Evolutionary conservation across 2,888 invertebrate species (phyloP), one percentile per base, ranked within the genome.

Genomic region (Heliconius ismenius): DNA sequence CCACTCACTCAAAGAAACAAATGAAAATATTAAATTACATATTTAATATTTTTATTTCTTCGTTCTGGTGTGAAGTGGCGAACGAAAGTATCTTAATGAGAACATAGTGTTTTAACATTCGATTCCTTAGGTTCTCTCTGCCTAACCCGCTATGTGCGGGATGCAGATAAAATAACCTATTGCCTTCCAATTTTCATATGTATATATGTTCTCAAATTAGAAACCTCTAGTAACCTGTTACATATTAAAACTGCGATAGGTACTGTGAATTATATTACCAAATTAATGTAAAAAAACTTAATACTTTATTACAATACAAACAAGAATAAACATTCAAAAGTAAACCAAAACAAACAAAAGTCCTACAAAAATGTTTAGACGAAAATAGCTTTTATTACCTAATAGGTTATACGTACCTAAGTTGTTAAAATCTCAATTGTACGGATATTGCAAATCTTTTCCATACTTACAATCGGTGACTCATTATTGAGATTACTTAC

Each of bases 401-500:
- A 54, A 69, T 3, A 13, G 13, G 13, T 39, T 28, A 28, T 28
- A 28, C 28, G 28, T 28, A 39, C 13, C 39, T 49, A 58, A 58
- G 32, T 58, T 43, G 9, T 43, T 26, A 39, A 73, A 72, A 39
- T 67, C 60, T 70, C 28, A 70, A 74, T 67, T 73, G 28, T 62
- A 32, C 75, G 75, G 75, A 73, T 60, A 62, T 68, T 75, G 75
- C 75, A 49, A 75, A 73, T 74, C 74, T 28, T n/a, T 70, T 65
- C 65, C 49, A 54, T 73, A 75, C 67, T 78, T 77, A 73, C 76
- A 78, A 78, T 43, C 64, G 68, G 78, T 82, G 81, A 81, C 75
- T 81, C 78, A 82, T 82, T 82, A 80, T 60, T 76, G 80, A 80
- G 75, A 78, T 79, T 32, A 64, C 68, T 75, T 74, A 75, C 75